Base-by-base conservation (phyloP, 1,140 invertebrate species). In the Drosophila kikkawai region DNA sequence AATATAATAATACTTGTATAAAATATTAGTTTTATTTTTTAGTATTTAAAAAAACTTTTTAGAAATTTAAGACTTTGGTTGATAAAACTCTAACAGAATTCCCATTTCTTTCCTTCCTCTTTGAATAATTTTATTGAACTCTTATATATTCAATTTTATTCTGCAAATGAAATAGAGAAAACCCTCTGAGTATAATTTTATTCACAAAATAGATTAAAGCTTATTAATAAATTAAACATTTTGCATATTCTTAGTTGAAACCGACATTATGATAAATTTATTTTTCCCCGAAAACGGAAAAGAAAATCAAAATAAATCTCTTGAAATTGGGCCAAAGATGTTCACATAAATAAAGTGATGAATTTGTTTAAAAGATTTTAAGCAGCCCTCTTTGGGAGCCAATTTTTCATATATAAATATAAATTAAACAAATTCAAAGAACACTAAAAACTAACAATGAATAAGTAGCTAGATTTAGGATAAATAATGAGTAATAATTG, bases 161-260 rank as follows among this genome's bases (percentile, higher is more conserved):
- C 7, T n/a, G 6, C 50, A 36, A 19, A 34, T 58, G 2, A 22
- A 22, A 22, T 22, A 22, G 22, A n/a, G 26, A 50, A n/a, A 32
- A n/a, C 26, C 26, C 26, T 32, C 6, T 50, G 15, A 11, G 8
- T 15, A 22, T 22, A 61, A 60, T 32, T 32, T 37, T 41, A 29
- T 41, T n/a, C 55, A 22, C 1, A 41, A 41, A 59, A 64, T 56
- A 26, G 15, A 65, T 22, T 65, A 36, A 32, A 17, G 37, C 39
- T 56, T 39, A 55, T 55, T 63, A 55, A 63, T 39, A 56, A 26
- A 19, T 13, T 29, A 17, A 39, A 17, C 13, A 57, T 39, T 63
- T 63, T 19, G 22, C 51, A 22, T 55, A 22, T 37, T 15, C 13
- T 37, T 55, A 2, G 3, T 55, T 22, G 7, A 11, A 15, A 22